A percentile compares a stretch with the other conserved stretches of the same genome.
Conservation (phyloP, 2,113 vertebrate genomes). For the Drymodes brunneopygia region DNA sequence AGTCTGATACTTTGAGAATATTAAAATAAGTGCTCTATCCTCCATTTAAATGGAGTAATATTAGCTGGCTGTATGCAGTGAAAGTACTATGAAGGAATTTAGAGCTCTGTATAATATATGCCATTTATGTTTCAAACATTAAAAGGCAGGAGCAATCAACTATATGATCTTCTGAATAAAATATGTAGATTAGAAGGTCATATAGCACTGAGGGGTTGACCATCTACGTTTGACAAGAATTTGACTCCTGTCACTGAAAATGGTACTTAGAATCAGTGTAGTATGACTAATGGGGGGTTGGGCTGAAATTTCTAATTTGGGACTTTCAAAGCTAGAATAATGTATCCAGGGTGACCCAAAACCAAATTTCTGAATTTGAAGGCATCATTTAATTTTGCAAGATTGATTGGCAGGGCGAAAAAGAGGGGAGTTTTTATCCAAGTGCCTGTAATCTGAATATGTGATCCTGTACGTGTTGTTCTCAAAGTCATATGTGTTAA, state of each 20-base stretch:
- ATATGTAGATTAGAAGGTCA: constrained; percentile 76
- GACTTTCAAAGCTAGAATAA: constrained; percentile 37
- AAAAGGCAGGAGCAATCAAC: constrained; percentile 65
- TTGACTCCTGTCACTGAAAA: constrained; percentile 77
- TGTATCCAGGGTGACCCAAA: constrained; percentile 41
- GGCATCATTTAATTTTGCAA: constrained; percentile 5
- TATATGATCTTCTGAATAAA: constrained; percentile 72
- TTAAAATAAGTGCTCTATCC: constrained; percentile 58
- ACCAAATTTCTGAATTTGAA: constrained; percentile 24
- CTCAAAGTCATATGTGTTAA: constrained; percentile 28
- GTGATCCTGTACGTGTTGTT: constrained; percentile 11
- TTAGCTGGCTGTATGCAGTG: constrained; percentile 9
- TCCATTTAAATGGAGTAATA: constrained; percentile 38
- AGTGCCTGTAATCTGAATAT: not conserved
- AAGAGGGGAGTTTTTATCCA: not conserved
- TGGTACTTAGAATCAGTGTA: constrained; percentile 68
- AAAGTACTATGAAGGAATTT: constrained; percentile 45
- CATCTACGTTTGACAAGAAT: constrained; percentile 68
- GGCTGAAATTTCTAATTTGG: constrained; percentile 69
- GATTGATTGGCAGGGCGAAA: not conserved
- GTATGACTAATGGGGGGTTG: constrained; percentile 55
- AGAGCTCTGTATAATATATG: constrained; percentile 58
- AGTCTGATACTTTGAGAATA: constrained; percentile 36
- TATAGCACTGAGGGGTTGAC: constrained; percentile 69
- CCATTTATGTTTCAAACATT: constrained; percentile 69